phyloP scores from a whole-genome alignment of 2,888 invertebrate genomes.

The Eupeodes luniger region DNA sequence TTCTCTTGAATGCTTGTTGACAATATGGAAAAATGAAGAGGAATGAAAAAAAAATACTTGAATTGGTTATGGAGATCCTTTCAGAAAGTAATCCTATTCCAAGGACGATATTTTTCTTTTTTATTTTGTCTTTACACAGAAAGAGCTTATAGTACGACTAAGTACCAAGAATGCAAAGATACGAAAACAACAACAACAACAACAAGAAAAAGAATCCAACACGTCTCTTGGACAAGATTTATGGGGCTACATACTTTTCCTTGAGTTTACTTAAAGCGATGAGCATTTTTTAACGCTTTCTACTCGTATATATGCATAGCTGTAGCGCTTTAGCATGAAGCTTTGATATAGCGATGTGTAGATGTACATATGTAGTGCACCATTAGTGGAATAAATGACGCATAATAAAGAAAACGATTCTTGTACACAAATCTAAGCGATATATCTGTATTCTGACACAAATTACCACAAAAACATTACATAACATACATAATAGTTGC shows the following conservation, averaged over 20 bases:
- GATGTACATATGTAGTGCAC: constrained; percentile 9
- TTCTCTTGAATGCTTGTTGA: constrained; percentile 49
- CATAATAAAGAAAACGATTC: background rate
- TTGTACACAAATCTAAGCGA: constrained; percentile 27
- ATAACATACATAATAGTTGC: constrained; percentile 38
- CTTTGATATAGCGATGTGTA: too few relatives aligned
- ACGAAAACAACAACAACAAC: background rate
- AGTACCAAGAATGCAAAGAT: background rate
- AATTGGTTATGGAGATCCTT: constrained; percentile 50
- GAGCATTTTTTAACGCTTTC: constrained; percentile 9
- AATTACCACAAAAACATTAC: constrained; percentile 38
- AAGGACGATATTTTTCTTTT: constrained; percentile 35
- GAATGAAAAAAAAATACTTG: constrained; percentile 17
- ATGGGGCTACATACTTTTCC: constrained; percentile 14
- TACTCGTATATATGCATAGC: constrained; percentile 1
- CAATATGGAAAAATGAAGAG: constrained; percentile 16
- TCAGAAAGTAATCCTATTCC: constrained; percentile 38
- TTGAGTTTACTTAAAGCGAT: constrained; percentile 39
- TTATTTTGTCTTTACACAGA: background rate
- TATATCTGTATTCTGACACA: constrained; percentile 16
- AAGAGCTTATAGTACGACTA: background rate
- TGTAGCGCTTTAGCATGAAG: too few relatives aligned
- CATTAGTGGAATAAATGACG: constrained; percentile 40
- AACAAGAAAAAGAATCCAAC: constrained; percentile 4
- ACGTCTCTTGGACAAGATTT: constrained; percentile 28